Base-by-base conservation (phyloP, 2,888 invertebrate species). In the Microchrysa polita region DNA sequence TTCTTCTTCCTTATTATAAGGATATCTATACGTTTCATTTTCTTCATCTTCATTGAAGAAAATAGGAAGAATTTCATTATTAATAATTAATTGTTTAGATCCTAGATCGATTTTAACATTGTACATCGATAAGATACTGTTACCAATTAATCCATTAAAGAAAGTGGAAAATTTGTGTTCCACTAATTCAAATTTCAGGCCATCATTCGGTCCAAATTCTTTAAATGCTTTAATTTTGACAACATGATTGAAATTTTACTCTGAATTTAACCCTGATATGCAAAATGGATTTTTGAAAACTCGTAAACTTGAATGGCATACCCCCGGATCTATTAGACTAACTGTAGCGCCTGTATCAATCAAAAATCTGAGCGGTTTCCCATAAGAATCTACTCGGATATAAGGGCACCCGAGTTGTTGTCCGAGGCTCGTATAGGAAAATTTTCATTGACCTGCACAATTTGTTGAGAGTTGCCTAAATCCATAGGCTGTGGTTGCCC, bases 401-500 rank as follows among this genome's bases (percentile, higher is more conserved):
- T 57, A 55, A 5, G 72, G 60, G 16, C 59, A 16, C 5, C 16
- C 20, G n/a, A n/a, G n/a, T 71, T 27, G 18, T 22, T 20, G 5
- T 22, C 23, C 42, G 71, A 71, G 71, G 71, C 71, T 59, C 18
- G 23, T 27, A 48, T 14, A 14, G 14, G 71, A 59, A 71, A 71
- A 71, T 71, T 57, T 71, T 10, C 52, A 27, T n/a, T 65, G 7
- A 18, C 16, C 16, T 53, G 14, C 2, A 60, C 22, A 53, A n/a
- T n/a, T 60, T 60, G 23, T 7, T 5, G 53, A 10, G 53, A n/a
- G n/a, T 5, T 27, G 7, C 40, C 23, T 22, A 69, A 10, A 5
- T 72, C 72, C 72, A 72, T 60, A 22, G 60, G 72, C 27, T 72
- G 34, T 57, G 72, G 72, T 16, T 53, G 59, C 4, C 22, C 22